These are phyloP conservation scores for Anisognathus igniventris DNA, from an alignment of 2,797 vertebrate species.

Conservation along the genomic window DNA sequence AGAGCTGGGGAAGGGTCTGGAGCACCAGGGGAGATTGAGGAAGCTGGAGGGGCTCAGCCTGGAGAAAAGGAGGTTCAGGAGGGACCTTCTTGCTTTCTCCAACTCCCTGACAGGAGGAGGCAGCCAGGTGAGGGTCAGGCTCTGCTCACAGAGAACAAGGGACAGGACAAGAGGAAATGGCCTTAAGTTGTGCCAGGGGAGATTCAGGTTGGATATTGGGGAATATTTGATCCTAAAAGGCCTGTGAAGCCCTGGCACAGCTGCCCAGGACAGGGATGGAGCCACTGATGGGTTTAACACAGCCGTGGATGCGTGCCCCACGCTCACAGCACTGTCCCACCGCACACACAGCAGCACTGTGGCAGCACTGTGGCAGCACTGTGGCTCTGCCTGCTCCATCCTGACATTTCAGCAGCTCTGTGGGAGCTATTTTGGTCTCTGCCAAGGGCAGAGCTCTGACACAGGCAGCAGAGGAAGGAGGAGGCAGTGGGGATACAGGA, in stretches of 20 bases:
- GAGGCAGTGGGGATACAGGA: neutral
- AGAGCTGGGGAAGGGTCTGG: neutral
- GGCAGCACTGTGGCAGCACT: neutral
- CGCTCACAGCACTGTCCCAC: no score
- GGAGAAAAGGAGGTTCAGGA: neutral
- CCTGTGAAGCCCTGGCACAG: neutral
- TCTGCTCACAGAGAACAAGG: neutral
- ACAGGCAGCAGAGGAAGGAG: neutral
- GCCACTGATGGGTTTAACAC: neutral
- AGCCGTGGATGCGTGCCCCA: neutral
- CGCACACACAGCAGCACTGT: accelerated
- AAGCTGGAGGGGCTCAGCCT: neutral
- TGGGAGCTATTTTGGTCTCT: neutral
- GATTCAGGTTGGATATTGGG: neutral
- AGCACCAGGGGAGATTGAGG: neutral
- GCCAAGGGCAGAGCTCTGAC: neutral
- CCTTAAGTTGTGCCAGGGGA: neutral
- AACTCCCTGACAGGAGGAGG: neutral
- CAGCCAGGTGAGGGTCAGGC: accelerated
- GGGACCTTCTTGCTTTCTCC: accelerated
- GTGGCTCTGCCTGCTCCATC: neutral
- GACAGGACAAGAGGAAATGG: neutral
- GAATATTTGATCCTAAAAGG: neutral
- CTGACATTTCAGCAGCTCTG: neutral
- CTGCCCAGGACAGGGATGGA: neutral